Conservation (phyloP, 1,140 invertebrate species). For the Zaprionus capensis region DNA sequence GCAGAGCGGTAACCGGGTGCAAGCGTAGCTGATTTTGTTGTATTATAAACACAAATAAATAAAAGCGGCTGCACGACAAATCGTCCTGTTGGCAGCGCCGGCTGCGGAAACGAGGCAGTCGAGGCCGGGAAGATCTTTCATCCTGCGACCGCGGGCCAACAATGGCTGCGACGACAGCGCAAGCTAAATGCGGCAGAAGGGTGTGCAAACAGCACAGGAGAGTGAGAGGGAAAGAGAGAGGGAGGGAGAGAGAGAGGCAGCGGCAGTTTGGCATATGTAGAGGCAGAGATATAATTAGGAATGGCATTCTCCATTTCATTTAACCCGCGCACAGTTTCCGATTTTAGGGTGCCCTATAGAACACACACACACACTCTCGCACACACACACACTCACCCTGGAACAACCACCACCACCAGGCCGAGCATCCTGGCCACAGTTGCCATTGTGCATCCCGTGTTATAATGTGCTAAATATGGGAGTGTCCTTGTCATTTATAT, state of each 20-base stretch:
- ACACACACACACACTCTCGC: background rate
- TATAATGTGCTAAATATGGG: constrained; percentile 83
- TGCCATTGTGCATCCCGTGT: constrained; percentile 68
- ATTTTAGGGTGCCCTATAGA: constrained; percentile 64
- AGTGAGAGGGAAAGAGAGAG: constrained; percentile 6
- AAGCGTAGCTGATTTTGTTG: constrained; percentile 84
- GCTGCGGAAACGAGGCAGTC: constrained; percentile 62
- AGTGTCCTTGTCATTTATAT: constrained; percentile 84
- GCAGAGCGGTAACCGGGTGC: constrained; percentile 45
- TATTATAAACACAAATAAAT: constrained; percentile 84
- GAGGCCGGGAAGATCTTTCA: constrained; percentile 45
- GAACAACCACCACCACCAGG: constrained; percentile 12
- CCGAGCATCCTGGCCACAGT: constrained; percentile 56
- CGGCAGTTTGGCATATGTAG: constrained; percentile 16
- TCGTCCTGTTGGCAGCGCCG: constrained; percentile 38
- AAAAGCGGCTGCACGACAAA: constrained; percentile 57
- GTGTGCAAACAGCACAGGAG: constrained; percentile 20
- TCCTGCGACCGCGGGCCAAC: constrained; percentile 68
- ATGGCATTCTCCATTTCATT: constrained; percentile 84
- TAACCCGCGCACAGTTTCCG: constrained; percentile 61
- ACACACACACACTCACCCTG: constrained; percentile 4
- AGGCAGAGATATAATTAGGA: constrained; percentile 68
- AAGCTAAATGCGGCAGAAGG: constrained; percentile 53
- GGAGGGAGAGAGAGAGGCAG: constrained; percentile 19
- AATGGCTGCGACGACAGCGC: constrained; percentile 82